phyloP scores from a whole-genome alignment of 2,888 invertebrate genomes.

The Cenopis cana region DNA sequence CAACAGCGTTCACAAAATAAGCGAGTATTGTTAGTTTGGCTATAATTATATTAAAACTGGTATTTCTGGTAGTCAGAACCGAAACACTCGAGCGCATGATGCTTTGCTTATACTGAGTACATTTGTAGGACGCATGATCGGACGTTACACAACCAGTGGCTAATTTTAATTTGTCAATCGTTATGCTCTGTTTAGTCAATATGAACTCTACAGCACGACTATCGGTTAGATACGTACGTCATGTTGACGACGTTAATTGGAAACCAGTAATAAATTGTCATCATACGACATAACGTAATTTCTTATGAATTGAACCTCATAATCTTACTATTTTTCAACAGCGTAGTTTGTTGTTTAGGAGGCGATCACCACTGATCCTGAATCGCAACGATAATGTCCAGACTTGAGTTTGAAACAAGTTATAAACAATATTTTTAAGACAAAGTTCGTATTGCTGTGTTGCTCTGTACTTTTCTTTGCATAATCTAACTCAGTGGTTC shows the following conservation, averaged over 20 bases:
- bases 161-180: not conserved
- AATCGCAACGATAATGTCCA: too few species aligned
- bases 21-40: not conserved
- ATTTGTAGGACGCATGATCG: slow-evolving; percentile 34
- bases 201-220: not conserved
- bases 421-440: not conserved
- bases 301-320: not conserved
- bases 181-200: not conserved
- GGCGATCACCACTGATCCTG: not conserved
- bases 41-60: slow-evolving; percentile 9
- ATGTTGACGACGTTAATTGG: not conserved
- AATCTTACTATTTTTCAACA: not conserved
- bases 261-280: not conserved
- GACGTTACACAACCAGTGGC: slow-evolving; percentile 13
- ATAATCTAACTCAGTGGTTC: too few species aligned
- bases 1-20: slow-evolving; percentile 5
- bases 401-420: not conserved
- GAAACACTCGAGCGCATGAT: slow-evolving; percentile 26
- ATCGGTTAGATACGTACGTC: not conserved
- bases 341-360: not conserved
- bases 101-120: slow-evolving; percentile 10
- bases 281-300: not conserved
- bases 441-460: not conserved
- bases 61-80: slow-evolving; percentile 25
- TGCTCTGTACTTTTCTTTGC: not conserved